phyloP scores from a whole-genome alignment of 2,888 invertebrate species.

The Pollenia amentaria region DNA sequence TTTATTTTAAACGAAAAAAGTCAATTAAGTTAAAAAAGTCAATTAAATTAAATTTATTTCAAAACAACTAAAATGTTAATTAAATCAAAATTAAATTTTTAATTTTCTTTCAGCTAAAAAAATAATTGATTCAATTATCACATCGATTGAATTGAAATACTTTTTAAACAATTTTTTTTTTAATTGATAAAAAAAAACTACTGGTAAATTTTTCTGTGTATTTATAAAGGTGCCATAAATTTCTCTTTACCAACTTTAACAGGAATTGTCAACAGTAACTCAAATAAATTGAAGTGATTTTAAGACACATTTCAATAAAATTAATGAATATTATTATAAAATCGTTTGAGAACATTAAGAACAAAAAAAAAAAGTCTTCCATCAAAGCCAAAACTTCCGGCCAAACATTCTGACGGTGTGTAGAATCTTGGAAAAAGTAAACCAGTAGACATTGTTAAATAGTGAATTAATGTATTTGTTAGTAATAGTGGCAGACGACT shows the following conservation, averaged over 20 bases:
- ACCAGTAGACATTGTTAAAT: constrained; percentile 27
- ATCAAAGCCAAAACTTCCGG: not conserved
- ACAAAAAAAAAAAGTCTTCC: not conserved
- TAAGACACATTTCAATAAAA: constrained; percentile 21
- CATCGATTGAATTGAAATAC: no score
- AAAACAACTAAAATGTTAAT: no score
- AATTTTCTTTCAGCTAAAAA: no score
- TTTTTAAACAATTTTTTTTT: no score
- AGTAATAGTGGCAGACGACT: constrained; percentile 12
- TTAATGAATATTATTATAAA: not conserved
- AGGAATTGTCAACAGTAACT: not conserved
- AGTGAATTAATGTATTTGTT: constrained; percentile 36
- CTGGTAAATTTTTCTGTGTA: no score
- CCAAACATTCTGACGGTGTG: not conserved
- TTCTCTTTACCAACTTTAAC: not conserved
- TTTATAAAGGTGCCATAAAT: not conserved
- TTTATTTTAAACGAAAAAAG: no score
- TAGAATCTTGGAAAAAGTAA: not conserved
- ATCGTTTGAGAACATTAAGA: no score
- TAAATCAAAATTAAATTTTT: no score
- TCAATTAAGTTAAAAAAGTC: no score
- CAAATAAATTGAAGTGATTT: constrained; percentile 26
- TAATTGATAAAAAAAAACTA: no score
- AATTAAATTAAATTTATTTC: no score
- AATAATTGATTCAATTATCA: no score